Evolutionary conservation across 2,888 invertebrate species (phyloP), one percentile per base, ranked within the genome.

Genomic region (Merodon equestris): DNA sequence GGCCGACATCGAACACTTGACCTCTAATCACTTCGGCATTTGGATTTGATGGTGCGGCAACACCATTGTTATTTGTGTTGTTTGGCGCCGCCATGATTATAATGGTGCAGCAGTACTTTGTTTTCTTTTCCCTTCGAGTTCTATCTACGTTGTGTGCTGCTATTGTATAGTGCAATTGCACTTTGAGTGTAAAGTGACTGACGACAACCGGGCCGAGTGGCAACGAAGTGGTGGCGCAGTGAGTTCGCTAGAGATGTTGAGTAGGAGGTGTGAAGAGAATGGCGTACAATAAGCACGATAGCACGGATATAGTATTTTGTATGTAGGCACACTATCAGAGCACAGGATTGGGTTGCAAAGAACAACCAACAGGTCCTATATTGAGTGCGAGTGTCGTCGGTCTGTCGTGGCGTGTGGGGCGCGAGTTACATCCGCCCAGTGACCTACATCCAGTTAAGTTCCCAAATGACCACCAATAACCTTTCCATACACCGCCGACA

Each of bases 1-100:
- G 98, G 51, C 97, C 99, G 83, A 99, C 99, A 91, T 98, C 97
- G 88, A 99, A 99, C 84, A 94, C 91, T 90, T 98, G 98, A 83
- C 97, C 97, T 86, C 96, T 92, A 84, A 97, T 96, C 85, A 96
- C 93, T 92, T 97, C 97, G 83, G 94, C 94, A 90, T 95, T 95
- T 85, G 94, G 93, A 84, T 87, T 94, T 84, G 91, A 81, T 74
- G 82, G 82, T 71, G 84, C 83, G 53, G 83, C 72, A 73, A 82
- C 83, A 60, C 79, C 71, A 58, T 72, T 82, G 63, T 68, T 77
- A 54, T 71, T 70, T 47, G 72, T 73, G 54, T 79, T 68, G 15
- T 79, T 79, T 68, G 82, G 81, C 51, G 82, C 60, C 19, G 72
- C 72, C 84, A 84, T 57, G 84, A 83, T 82, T 86, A n/a, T n/a